Conservation (phyloP, 1,140 invertebrate species). For the Drosophila sucinea region DNA sequence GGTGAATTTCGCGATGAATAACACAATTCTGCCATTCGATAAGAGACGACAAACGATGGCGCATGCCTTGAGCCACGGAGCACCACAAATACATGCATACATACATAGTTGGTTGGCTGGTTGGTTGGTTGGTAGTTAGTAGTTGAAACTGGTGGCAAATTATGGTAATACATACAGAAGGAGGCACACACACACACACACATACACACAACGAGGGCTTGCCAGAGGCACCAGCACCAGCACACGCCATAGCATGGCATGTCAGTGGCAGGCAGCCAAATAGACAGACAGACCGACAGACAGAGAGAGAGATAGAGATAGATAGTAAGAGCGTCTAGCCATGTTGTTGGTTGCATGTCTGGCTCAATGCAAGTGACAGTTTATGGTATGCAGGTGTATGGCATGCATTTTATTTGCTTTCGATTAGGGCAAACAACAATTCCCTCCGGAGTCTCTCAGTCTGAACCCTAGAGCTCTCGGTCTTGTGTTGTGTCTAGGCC, state of each 20-base stretch:
- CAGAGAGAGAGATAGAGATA: not conserved
- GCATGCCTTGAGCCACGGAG: slow-evolving; percentile 29
- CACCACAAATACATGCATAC: slow-evolving; percentile 3
- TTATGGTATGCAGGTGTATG: slow-evolving; percentile 78
- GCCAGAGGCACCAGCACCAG: slow-evolving; percentile 40
- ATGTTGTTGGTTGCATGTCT: slow-evolving; percentile 37
- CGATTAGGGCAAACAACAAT: slow-evolving; percentile 65
- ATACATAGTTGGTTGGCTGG: not conserved
- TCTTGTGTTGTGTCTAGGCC: slow-evolving; percentile 22
- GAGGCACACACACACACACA: slow-evolving; percentile 42
- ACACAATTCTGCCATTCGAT: slow-evolving; percentile 44
- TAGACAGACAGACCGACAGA: not conserved
- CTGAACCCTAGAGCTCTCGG: not conserved
- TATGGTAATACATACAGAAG: slow-evolving; percentile 75
- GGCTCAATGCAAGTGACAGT: slow-evolving; percentile 71
- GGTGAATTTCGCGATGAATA: not conserved
- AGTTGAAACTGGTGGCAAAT: slow-evolving; percentile 64
- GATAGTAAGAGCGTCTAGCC: slow-evolving; percentile 1
- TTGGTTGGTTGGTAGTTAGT: not conserved
- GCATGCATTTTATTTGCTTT: slow-evolving; percentile 81
- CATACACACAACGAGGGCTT: slow-evolving; percentile 54
- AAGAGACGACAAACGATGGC: slow-evolving; percentile 64
- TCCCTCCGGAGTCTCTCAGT: not conserved
- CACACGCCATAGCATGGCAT: slow-evolving; percentile 43
- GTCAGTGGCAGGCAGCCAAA: slow-evolving; percentile 21